phyloP scores from a whole-genome alignment of 2,797 vertebrate species.

The Peromyscus melanophrys region DNA sequence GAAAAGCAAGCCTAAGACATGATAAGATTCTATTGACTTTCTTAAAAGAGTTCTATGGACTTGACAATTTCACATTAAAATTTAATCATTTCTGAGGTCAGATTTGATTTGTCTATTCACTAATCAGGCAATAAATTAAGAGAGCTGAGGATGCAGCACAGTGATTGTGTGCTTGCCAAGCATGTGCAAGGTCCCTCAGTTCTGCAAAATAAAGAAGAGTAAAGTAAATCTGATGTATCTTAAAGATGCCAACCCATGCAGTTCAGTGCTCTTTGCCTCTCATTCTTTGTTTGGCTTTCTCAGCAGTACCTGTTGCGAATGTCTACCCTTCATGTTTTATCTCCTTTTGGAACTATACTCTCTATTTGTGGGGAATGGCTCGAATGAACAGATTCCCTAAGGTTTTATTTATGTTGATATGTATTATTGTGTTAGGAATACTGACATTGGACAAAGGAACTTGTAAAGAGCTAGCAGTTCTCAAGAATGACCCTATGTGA shows the following conservation, averaged over 20 bases:
- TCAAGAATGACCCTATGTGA: background rate
- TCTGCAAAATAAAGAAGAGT: too few relatives aligned
- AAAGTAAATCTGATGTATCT: background rate
- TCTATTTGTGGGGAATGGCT: constrained; percentile 23
- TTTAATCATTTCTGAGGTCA: constrained; percentile 26
- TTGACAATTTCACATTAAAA: constrained; percentile 12
- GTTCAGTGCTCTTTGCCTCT: background rate
- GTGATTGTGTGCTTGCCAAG: background rate
- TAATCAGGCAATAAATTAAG: constrained; percentile 8
- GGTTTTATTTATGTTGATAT: constrained; percentile 1
- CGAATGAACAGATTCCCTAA: constrained; percentile 13
- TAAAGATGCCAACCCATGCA: background rate
- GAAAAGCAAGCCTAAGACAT: background rate
- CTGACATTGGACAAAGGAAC: background rate
- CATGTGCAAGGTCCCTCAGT: too few relatives aligned
- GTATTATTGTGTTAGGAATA: background rate
- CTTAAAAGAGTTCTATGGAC: constrained; percentile 41
- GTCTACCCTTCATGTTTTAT: background rate
- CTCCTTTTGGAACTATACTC: background rate
- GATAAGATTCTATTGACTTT: background rate
- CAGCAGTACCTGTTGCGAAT: background rate
- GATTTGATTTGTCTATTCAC: background rate
- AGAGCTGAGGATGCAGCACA: background rate
- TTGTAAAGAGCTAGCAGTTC: background rate
- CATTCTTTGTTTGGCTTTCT: background rate